Evolutionary conservation across 2,113 vertebrate genomes (phyloP), one percentile per base, ranked within the genome.

Genomic region (Ageneiosus marmoratus): DNA sequence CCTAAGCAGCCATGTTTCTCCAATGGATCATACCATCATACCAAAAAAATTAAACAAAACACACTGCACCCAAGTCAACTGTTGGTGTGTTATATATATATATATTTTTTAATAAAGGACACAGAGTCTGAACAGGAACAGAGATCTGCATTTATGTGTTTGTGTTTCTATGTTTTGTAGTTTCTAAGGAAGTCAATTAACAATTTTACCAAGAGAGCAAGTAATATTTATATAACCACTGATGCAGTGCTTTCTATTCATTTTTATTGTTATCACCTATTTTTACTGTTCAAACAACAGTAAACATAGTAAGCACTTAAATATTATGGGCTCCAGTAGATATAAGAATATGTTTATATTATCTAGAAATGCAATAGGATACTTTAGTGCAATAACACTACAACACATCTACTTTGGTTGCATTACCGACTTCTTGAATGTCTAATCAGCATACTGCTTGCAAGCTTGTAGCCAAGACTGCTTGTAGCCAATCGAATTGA

Each of bases 1-100:
- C 22, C 24, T 63, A 29, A 32, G 34, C 20, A 44, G 22, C 3
- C 37, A 3, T 79, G 58, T 9, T 27, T 29, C 12, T n/a, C 4
- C 10, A 18, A 44, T 5, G 10, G 15, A 48, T 27, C 41, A 55
- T 2, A 34, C 5, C 34, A 48, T 27, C 41, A 55, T 2, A 34
- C 5, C 34, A 51, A 50, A 76, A 20, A 32, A 65, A 88, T 81
- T 4, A 74, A 2, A 60, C 32, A 67, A 67, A 63, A 32, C 18
- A 37, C 34, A 37, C 18, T 22, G 32, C 63, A 67, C 11, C 22
- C 5, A 48, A 27, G 44, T 27, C 48, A 48, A 46, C 2, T n/a
- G 5, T 1, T 24, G 65, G 32, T 1, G 63, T 37, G 18, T 37
- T 11, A 11, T 20, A 8, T 65, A 32, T n/a, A n/a, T n/a, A n/a